A percentile compares a stretch with the other conserved stretches of the same genome.
Evolutionary conservation across 2,113 vertebrate species (phyloP).

Genomic region (Eubucco bourcierii): DNA sequence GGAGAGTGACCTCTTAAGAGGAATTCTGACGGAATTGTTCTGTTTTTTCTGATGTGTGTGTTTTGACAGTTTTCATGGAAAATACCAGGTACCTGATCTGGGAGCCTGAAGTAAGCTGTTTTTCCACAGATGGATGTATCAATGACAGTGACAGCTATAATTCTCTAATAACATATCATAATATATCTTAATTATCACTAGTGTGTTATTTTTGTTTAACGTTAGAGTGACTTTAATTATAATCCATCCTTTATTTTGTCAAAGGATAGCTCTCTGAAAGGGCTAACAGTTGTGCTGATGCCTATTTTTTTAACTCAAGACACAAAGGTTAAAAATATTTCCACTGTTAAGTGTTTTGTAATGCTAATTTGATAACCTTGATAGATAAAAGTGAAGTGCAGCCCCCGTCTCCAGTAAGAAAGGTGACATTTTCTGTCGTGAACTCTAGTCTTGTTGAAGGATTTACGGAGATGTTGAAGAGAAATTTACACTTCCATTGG

Average conservation of each 20-base stretch:
- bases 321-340: not conserved
- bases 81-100: not conserved
- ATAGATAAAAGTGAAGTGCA: not conserved
- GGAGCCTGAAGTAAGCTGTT: not conserved
- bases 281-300: not conserved
- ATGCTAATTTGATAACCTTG: not conserved
- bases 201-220: not conserved
- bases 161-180: not conserved
- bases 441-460: not conserved
- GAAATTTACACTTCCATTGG: not conserved
- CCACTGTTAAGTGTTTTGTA: not conserved
- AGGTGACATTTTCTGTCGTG: not conserved
- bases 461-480: not conserved
- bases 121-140: not conserved
- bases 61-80: not conserved
- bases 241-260: not conserved
- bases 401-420: not conserved
- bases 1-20: not conserved
- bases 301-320: not conserved
- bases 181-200: not conserved
- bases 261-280: not conserved
- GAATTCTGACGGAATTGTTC: not conserved
- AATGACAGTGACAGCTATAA: not conserved
- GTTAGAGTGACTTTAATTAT: not conserved
- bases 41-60: not conserved